Conservation (phyloP, 2,888 invertebrate genomes). For the Agrotis ipsilon region DNA sequence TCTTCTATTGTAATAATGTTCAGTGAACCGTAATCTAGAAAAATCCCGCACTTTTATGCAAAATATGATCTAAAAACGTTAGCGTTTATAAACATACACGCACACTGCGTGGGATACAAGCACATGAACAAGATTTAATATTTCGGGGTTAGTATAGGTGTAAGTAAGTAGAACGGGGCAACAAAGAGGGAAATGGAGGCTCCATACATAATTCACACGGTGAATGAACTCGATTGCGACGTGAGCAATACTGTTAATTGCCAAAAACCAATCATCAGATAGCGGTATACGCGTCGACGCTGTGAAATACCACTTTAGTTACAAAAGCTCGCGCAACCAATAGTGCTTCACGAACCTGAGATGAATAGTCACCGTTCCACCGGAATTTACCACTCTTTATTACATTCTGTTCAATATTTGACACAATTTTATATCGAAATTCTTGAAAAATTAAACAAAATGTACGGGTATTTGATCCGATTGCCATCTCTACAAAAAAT, state of each 20-base stretch:
- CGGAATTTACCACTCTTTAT: slow-evolving; percentile 49
- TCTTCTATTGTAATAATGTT: slow-evolving; percentile 50
- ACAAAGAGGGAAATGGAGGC: slow-evolving; percentile 86
- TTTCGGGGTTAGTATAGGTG: slow-evolving; percentile 62
- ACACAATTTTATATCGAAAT: slow-evolving; percentile 37
- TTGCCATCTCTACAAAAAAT: slow-evolving; percentile 70
- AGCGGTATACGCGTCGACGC: slow-evolving; percentile 86
- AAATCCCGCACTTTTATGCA: slow-evolving; percentile 45
- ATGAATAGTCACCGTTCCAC: slow-evolving; percentile 57
- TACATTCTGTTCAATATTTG: slow-evolving; percentile 61
- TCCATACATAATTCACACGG: slow-evolving; percentile 90
- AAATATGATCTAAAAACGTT: slow-evolving; percentile 46
- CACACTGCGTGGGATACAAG: slow-evolving; percentile 52
- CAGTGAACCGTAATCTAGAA: slow-evolving; percentile 46
- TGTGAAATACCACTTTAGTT: slow-evolving; percentile 89
- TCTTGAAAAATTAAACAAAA: slow-evolving; percentile 22
- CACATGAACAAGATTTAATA: slow-evolving; percentile 53
- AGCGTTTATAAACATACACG: slow-evolving; percentile 40
- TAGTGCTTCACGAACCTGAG: slow-evolving; percentile 57
- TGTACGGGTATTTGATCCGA: slow-evolving; percentile 6
- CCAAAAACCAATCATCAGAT: slow-evolving; percentile 92
- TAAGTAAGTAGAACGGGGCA: slow-evolving; percentile 75
- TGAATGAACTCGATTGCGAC: slow-evolving; percentile 89
- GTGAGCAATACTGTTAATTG: slow-evolving; percentile 91
- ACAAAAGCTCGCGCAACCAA: slow-evolving; percentile 79